Evolutionary conservation across 2,888 invertebrate species (phyloP).

Genomic region (Saturnia japonica): DNA sequence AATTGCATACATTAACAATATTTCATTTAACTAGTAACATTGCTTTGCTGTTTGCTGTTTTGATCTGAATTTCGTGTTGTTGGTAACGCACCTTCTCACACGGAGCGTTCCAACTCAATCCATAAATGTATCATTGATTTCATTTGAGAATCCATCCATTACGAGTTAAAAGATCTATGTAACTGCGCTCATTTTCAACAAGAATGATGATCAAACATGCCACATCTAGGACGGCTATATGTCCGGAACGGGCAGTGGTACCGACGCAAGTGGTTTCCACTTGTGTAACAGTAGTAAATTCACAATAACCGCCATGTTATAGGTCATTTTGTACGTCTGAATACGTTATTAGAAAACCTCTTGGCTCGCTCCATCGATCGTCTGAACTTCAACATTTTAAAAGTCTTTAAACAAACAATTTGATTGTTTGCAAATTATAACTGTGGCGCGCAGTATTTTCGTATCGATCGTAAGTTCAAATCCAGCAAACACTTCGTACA

Average conservation of each 20-base stretch:
- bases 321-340: constrained; percentile 64
- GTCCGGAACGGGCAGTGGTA: constrained; percentile 33
- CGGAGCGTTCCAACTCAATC: not conserved
- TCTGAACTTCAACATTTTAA: not conserved
- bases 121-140: not conserved
- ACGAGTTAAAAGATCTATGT: not conserved
- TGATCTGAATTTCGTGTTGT: too few relatives aligned
- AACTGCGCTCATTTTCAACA: not conserved
- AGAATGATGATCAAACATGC: not conserved
- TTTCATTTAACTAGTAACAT: too few relatives aligned
- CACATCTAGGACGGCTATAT: constrained; percentile 39
- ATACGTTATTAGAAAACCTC: constrained; percentile 56
- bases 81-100: not conserved
- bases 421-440: too few relatives aligned
- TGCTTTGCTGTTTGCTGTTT: too few relatives aligned
- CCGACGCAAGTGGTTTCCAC: constrained; percentile 55
- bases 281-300: constrained; percentile 72
- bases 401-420: not conserved
- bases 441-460: too few relatives aligned
- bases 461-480: too few relatives aligned
- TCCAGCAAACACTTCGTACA: too few relatives aligned
- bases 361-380: not conserved
- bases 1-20: too few relatives aligned
- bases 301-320: constrained; percentile 66
- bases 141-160: not conserved